phyloP scores from a whole-genome alignment of 2,888 invertebrate species.

The Leptopilina syphax region DNA sequence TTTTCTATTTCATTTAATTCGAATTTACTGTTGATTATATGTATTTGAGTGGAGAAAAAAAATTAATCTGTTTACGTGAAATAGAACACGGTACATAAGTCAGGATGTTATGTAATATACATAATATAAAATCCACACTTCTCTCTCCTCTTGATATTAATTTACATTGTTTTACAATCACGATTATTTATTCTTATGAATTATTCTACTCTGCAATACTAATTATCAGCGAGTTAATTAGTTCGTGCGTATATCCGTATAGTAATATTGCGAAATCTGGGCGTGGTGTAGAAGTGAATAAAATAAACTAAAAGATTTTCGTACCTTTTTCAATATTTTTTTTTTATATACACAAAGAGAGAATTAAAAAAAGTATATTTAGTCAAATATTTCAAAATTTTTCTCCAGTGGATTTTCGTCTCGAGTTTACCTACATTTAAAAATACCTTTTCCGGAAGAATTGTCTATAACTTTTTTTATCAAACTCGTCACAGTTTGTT shows the following conservation, averaged over 20 bases:
- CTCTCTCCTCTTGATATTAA: not conserved
- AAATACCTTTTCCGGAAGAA: no score
- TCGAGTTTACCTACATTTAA: no score
- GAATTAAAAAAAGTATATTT: no score
- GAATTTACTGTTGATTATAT: not conserved
- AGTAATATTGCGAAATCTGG: constrained; percentile 8
- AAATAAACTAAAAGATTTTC: not conserved
- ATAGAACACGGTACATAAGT: constrained; percentile 13
- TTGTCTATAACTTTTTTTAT: no score
- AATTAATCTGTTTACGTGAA: constrained; percentile 33
- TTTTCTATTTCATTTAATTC: not conserved
- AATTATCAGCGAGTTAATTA: constrained; percentile 9
- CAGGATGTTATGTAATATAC: constrained; percentile 17
- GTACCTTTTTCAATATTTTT: not conserved
- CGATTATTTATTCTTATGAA: constrained; percentile 32
- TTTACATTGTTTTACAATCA: constrained; percentile 15
- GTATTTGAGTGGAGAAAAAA: constrained; percentile 17
- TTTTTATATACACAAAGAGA: not conserved
- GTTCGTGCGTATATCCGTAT: not conserved
- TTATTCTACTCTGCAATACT: constrained; percentile 5
- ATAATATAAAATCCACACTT: not conserved
- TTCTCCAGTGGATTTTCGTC: no score
- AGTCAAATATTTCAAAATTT: no score
- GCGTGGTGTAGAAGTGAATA: not conserved
- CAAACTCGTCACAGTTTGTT: no score